These are phyloP conservation scores for Rhadina sibilatrix DNA, from an alignment of 2,113 vertebrate species.

Conservation along the genomic window DNA sequence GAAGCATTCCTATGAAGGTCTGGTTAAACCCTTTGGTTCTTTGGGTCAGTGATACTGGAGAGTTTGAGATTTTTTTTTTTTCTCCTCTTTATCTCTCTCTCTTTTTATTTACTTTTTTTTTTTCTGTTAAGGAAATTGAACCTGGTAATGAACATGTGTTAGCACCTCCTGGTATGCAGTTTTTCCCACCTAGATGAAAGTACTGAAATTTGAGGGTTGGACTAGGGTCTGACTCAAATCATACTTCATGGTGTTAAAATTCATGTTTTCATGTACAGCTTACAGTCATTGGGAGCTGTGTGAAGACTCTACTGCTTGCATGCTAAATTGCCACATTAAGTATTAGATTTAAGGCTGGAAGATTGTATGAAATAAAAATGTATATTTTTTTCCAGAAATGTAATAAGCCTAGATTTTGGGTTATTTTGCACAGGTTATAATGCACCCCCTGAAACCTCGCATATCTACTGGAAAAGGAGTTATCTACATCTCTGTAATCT, in stretches of 20 bases:
- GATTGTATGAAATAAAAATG: neutral
- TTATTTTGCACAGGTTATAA: slow-evolving; percentile 81
- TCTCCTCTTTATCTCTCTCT: no score
- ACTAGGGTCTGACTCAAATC: neutral
- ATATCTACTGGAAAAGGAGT: slow-evolving; percentile 81
- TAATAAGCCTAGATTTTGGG: neutral
- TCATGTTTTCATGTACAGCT: neutral
- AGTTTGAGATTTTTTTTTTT: neutral
- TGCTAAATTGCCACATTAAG: neutral
- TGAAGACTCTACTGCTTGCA: neutral
- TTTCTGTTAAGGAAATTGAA: neutral
- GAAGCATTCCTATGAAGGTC: neutral
- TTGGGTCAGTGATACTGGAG: neutral
- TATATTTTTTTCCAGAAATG: neutral
- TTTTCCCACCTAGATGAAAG: neutral
- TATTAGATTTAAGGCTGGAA: neutral
- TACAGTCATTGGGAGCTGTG: neutral
- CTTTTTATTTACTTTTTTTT: neutral
- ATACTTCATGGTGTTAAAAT: neutral
- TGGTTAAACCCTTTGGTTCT: neutral
- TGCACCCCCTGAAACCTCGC: slow-evolving; percentile 88
- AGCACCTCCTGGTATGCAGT: neutral
- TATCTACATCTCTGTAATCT: slow-evolving; percentile 83
- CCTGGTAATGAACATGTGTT: neutral
- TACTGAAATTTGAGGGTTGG: neutral